Conservation (phyloP, 2,797 vertebrate genomes). For the Perodicticus potto region DNA sequence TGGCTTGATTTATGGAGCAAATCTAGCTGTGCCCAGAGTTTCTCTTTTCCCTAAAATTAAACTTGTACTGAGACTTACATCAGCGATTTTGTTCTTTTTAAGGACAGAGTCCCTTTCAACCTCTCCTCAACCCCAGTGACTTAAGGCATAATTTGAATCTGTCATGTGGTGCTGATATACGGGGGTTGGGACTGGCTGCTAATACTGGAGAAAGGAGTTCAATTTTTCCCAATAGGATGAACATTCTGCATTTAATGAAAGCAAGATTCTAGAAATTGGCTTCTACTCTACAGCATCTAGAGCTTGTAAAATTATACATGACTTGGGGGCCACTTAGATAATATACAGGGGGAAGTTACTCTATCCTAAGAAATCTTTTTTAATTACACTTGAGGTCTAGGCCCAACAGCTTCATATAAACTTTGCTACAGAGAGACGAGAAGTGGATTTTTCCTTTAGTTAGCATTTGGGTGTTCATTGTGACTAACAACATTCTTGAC, state of each 20-base stretch:
- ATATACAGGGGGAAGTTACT: slow-evolving; percentile 22
- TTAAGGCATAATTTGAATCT: slow-evolving; percentile 73
- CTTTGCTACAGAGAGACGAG: not conserved
- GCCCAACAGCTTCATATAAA: not conserved
- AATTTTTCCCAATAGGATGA: slow-evolving; percentile 61
- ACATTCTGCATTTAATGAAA: slow-evolving; percentile 75
- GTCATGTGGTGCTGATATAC: slow-evolving; percentile 66
- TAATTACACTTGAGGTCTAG: slow-evolving; percentile 7
- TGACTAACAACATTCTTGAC: not conserved
- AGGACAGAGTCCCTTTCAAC: not conserved
- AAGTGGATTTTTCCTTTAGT: not conserved
- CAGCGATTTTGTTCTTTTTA: slow-evolving; percentile 35
- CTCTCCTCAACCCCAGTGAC: not conserved
- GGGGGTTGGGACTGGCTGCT: slow-evolving; percentile 62
- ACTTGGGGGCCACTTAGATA: not conserved
- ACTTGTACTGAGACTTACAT: slow-evolving; percentile 34
- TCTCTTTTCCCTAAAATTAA: slow-evolving; percentile 40
- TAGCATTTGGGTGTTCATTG: not conserved
- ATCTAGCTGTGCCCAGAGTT: not conserved
- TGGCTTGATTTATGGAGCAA: slow-evolving; percentile 23
- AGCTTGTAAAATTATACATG: slow-evolving; percentile 59
- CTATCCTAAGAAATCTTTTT: slow-evolving; percentile 30
- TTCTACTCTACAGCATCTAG: slow-evolving; percentile 62
- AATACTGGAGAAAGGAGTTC: slow-evolving; percentile 61
- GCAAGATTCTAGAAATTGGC: slow-evolving; percentile 72